Percentiles rank a stretch among this genome's conserved stretches.
Conservation (phyloP, 2,113 vertebrate species). For the Podarcis raffonei region DNA sequence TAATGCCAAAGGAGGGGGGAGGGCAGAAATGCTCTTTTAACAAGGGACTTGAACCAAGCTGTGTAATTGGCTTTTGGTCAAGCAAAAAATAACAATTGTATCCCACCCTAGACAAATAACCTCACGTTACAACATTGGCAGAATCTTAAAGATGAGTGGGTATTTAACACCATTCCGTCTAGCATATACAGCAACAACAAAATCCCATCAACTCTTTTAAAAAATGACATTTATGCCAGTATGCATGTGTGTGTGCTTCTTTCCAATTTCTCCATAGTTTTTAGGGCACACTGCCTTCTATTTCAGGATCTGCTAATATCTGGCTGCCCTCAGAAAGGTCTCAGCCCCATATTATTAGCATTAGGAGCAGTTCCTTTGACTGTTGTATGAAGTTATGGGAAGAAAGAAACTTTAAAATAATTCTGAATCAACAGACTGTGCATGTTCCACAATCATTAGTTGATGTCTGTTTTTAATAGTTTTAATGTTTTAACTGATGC, state of each 20-base stretch:
- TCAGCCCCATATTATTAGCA: accelerated
- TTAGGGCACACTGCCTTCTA: background rate
- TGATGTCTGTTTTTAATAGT: too few relatives aligned
- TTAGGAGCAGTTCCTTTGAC: background rate
- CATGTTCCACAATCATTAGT: too few relatives aligned
- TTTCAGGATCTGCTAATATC: slow-evolving; percentile 26
- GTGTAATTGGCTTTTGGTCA: slow-evolving; percentile 69
- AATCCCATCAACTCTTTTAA: too few relatives aligned
- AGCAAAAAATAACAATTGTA: slow-evolving; percentile 67
- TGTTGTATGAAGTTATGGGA: background rate
- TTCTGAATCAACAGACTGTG: background rate
- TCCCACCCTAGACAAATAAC: slow-evolving; percentile 36
- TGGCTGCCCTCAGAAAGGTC: background rate
- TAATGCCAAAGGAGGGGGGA: slow-evolving; percentile 68
- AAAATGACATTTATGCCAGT: background rate
- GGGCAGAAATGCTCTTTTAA: slow-evolving; percentile 38
- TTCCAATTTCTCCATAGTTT: background rate
- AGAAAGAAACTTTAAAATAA: background rate
- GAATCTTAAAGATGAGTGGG: slow-evolving; percentile 63
- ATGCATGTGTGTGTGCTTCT: background rate
- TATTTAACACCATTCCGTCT: slow-evolving; percentile 51
- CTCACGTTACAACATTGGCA: slow-evolving; percentile 1
- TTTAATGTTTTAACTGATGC: too few relatives aligned
- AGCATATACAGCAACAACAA: slow-evolving; percentile 10
- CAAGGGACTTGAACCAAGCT: slow-evolving; percentile 67